A percentile compares a stretch with the other conserved stretches of the same genome.
Evolutionary conservation across 2,113 vertebrate genomes (phyloP).

Genomic region (zebrafish (Danio rerio)): GRCz12tu NC_133191.1:42340501-42341000

Average conservation of each 20-base stretch:
- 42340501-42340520: too few species aligned
- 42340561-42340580: too few species aligned
- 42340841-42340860: slow-evolving; percentile 87
- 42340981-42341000: too few species aligned
- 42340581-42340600: too few species aligned
- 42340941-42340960: not conserved
- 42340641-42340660: too few species aligned
- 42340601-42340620: too few species aligned
- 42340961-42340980: too few species aligned
- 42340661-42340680: not conserved
- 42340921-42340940: slow-evolving; percentile 88
- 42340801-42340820: slow-evolving; percentile 52
- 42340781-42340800: accelerated
- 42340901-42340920: slow-evolving; percentile 89
- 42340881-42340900: slow-evolving; percentile 91
- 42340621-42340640: too few species aligned
- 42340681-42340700: slow-evolving; percentile 84
- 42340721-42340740: slow-evolving; percentile 90
- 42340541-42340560: too few species aligned
- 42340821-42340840: slow-evolving; percentile 83
- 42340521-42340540: too few species aligned
- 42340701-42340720: slow-evolving; percentile 88
- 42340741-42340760: slow-evolving; percentile 89
- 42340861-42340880: slow-evolving; percentile 87
- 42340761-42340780: slow-evolving; percentile 67